Evolutionary conservation across 1,140 invertebrate genomes (phyloP).

Genomic region (Zaprionus tsacasi): DNA sequence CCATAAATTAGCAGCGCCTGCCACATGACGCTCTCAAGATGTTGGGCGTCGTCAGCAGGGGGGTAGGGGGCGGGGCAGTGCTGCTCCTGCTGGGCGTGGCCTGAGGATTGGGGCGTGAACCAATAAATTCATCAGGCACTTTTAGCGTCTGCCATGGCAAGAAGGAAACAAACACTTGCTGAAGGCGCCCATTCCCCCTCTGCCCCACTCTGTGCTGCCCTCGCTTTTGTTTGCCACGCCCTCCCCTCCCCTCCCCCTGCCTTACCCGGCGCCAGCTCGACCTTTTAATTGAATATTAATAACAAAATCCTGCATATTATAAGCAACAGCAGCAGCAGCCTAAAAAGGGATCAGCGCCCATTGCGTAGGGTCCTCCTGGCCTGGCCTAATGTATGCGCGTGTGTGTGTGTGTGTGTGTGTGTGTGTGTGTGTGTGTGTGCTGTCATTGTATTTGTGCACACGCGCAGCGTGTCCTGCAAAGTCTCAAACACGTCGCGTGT

Average conservation of each 20-base stretch:
- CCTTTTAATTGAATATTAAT: conserved; percentile 59
- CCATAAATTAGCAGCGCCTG: conserved; percentile 48
- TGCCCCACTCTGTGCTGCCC: not conserved
- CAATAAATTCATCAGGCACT: conserved; percentile 46
- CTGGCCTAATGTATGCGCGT: conserved; percentile 34
- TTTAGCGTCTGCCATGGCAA: conserved; percentile 22
- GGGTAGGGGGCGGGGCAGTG: not conserved
- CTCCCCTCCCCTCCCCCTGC: not conserved
- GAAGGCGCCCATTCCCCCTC: not conserved
- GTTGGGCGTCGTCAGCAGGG: not conserved
- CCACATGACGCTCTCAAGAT: conserved; percentile 42
- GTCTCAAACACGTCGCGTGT: conserved; percentile 25
- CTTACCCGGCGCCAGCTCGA: not conserved
- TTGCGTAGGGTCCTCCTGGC: conserved; percentile 20
- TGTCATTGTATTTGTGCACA: conserved; percentile 38
- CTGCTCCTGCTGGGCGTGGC: conserved; percentile 16
- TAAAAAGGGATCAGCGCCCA: conserved; percentile 18
- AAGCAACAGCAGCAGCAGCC: conserved; percentile 17
- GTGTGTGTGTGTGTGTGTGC: conserved; percentile 14
- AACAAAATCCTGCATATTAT: conserved; percentile 54
- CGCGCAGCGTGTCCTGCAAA: conserved; percentile 14
- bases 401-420: conserved; percentile 21
- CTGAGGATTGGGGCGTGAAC: conserved; percentile 31
- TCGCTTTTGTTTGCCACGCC: conserved; percentile 14
- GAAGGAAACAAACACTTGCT: not conserved